Evolutionary conservation across 2,888 invertebrate genomes (phyloP).

Genomic region (Oscheius sp.): DNA sequence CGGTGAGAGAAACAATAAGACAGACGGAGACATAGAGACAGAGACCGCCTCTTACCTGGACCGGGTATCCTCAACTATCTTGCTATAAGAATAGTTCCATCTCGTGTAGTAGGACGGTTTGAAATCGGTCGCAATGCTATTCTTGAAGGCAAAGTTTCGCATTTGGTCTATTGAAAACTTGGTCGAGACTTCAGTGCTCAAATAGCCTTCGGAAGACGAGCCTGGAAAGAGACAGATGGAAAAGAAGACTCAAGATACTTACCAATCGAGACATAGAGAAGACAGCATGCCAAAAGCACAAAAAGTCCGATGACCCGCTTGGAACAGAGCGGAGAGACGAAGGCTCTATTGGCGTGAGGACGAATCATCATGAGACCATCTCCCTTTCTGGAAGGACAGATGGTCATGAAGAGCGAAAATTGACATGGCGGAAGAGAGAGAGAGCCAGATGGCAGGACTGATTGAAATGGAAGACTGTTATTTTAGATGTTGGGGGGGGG

Average conservation of each 20-base stretch:
- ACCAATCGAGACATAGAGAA: slow-evolving; percentile 29
- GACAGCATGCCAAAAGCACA: slow-evolving; percentile 1
- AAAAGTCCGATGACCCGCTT: not conserved
- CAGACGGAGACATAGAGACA: too few species aligned
- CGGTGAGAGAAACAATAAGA: too few species aligned
- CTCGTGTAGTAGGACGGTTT: slow-evolving; percentile 30
- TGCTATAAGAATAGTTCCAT: slow-evolving; percentile 31
- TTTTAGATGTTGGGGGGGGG: not conserved
- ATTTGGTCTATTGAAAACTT: slow-evolving; percentile 32
- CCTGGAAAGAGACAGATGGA: not conserved
- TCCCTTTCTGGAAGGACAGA: slow-evolving; percentile 8
- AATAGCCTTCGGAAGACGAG: slow-evolving; percentile 8
- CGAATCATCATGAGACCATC: slow-evolving; percentile 26
- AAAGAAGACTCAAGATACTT: not conserved
- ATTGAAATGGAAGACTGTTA: not conserved
- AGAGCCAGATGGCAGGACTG: not conserved
- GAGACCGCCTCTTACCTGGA: slow-evolving; percentile 1
- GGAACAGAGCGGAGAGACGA: slow-evolving; percentile 16
- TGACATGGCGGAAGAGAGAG: not conserved
- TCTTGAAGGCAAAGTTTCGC: slow-evolving; percentile 30
- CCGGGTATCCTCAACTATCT: slow-evolving; percentile 15
- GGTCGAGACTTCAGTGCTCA: slow-evolving; percentile 20
- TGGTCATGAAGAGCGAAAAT: not conserved
- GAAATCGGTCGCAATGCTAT: slow-evolving; percentile 30
- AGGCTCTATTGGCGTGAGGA: slow-evolving; percentile 20